Conservation (phyloP, 2,113 vertebrate genomes). For the Ceuthmochares aereus region DNA sequence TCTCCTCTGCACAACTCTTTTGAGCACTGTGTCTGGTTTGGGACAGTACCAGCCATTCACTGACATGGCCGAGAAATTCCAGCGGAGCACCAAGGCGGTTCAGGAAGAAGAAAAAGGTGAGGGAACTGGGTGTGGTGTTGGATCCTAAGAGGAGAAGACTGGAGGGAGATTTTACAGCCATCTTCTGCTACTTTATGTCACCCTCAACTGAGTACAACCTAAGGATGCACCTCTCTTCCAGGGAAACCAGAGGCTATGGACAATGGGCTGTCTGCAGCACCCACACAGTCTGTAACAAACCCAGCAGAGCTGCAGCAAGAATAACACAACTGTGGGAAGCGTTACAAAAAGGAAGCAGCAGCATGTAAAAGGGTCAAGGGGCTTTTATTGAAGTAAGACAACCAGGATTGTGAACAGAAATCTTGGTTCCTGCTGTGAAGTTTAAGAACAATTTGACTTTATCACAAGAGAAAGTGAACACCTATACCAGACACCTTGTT, state of each 20-base stretch:
- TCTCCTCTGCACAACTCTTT: background rate
- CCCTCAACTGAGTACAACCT: background rate
- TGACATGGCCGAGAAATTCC: background rate
- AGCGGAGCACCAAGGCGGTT: background rate
- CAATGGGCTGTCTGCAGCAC: background rate
- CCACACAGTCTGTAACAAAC: background rate
- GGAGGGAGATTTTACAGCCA: background rate
- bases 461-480: background rate
- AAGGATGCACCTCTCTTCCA: background rate
- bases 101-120: background rate
- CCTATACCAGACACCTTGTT: background rate
- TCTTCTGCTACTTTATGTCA: background rate
- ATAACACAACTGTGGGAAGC: background rate
- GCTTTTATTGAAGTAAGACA: background rate
- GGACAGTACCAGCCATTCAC: background rate
- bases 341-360: background rate
- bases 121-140: background rate
- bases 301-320: background rate
- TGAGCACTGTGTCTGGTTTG: fast-evolving
- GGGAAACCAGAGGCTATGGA: background rate
- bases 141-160: background rate
- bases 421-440: background rate
- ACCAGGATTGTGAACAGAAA: background rate
- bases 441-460: background rate
- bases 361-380: background rate